Evolutionary conservation across 2,888 invertebrate genomes (phyloP).

Genomic region (Coremacera marginata): DNA sequence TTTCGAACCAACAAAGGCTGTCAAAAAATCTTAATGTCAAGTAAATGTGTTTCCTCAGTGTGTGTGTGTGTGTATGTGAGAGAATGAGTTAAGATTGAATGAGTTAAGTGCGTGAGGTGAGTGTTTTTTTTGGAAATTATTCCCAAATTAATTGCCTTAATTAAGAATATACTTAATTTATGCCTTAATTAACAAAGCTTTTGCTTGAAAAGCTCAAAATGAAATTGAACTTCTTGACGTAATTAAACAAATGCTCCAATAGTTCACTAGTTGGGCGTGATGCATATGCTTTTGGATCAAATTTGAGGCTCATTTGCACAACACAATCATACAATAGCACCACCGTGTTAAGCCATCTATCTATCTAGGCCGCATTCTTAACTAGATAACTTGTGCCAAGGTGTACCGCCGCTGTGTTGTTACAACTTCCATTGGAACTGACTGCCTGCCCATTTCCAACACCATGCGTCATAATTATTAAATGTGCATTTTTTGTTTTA

Average conservation of each 20-base stretch:
- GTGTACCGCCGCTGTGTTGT: background rate
- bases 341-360: no score
- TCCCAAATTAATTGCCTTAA: background rate
- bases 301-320: no score
- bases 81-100: background rate
- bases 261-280: constrained; percentile 7
- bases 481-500: background rate
- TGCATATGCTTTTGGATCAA: background rate
- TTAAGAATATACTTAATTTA: background rate
- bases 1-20: constrained; percentile 1
- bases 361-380: no score
- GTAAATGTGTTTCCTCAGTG: background rate
- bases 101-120: background rate
- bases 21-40: constrained; percentile 25
- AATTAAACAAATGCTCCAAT: background rate
- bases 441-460: background rate
- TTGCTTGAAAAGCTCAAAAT: background rate
- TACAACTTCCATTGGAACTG: background rate
- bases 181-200: background rate
- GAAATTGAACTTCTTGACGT: no score
- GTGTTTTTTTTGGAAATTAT: background rate
- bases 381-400: constrained; percentile 24
- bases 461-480: constrained; percentile 21
- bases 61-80: background rate
- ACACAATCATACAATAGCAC: no score